Conservation (phyloP, 2,113 vertebrate species). For the Tupaia tana region DNA sequence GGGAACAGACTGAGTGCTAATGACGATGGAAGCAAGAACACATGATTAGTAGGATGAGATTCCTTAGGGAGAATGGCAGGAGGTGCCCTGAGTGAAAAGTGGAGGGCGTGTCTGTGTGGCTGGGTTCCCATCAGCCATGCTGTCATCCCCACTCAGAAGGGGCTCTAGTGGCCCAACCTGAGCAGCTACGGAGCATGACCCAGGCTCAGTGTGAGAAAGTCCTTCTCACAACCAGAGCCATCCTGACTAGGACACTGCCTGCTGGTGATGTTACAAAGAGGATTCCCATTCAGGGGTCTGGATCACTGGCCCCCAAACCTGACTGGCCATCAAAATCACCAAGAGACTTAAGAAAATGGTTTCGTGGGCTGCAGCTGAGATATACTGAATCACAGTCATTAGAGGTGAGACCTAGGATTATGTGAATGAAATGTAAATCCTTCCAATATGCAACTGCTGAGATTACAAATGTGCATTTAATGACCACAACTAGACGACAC, state of each 20-base stretch:
- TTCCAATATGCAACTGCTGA: background rate
- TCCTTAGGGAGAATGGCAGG: background rate
- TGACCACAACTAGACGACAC: background rate
- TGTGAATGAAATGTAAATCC: background rate
- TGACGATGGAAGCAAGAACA: background rate
- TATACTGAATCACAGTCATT: background rate
- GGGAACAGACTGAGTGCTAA: background rate
- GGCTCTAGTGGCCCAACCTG: background rate
- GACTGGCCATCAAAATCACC: background rate
- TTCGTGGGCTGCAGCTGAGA: background rate
- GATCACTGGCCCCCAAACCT: background rate
- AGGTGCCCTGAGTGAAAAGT: background rate
- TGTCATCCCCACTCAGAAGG: background rate
- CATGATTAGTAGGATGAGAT: background rate
- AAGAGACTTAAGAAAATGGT: background rate
- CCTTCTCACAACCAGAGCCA: background rate
- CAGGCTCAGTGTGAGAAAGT: background rate
- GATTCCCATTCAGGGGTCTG: rapidly evolving
- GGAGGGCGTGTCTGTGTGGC: no score
- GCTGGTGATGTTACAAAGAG: background rate
- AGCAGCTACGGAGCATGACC: background rate
- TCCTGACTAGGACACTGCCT: background rate
- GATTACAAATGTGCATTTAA: no score
- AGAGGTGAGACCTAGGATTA: background rate
- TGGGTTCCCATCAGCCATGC: no score